Evolutionary conservation across 2,888 invertebrate species (phyloP), one percentile per base, ranked within the genome.

Genomic region (Onchidella celtica): DNA sequence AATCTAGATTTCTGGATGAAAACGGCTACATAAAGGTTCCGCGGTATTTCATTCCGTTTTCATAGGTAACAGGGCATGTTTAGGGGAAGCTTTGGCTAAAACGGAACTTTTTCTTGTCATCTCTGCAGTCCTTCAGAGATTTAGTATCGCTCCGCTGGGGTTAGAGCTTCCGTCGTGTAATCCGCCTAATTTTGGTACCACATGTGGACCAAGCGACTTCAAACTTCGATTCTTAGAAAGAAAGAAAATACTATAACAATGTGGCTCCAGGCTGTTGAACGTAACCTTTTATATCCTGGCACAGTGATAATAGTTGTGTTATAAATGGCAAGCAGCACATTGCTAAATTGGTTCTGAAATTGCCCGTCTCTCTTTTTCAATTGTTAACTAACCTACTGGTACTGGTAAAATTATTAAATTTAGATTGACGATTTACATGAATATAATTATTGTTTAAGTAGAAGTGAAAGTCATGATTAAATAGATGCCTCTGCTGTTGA

Each of bases 51-150:
- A 66, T 66, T 32, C 66, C 66, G 21, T 66, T 66, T 34, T 17
- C 32, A 66, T 66, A 14, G 66, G 66, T 9, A 27, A 32, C 2
- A 27, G 66, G 34, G 66, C n/a, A 3, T 66, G 66, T 32, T 36
- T 66, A 3, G 66, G 66, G 21, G 66, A 66, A 21, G 66, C 66
- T 11, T 32, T 66, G 17, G 66, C 66, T 21, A 27, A 34, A 21
- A 66, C 34, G 66, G 66, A 66, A n/a, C 36, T 66, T 14, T 66
- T 66, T 21, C 32, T 66, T 17, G 32, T 66, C 66, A 32, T 66
- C 32, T 34, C 66, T 2, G 32, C 27, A 14, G 34, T 66, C 21
- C 34, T 27, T 11, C 66, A 66, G 17, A 27, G 66, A n/a, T 66
- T 66, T 66, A 32, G 32, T 14, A 29, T 34, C n/a, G 17, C 32